phyloP scores from a whole-genome alignment of 2,888 invertebrate species.

The Melitaea athalia region DNA sequence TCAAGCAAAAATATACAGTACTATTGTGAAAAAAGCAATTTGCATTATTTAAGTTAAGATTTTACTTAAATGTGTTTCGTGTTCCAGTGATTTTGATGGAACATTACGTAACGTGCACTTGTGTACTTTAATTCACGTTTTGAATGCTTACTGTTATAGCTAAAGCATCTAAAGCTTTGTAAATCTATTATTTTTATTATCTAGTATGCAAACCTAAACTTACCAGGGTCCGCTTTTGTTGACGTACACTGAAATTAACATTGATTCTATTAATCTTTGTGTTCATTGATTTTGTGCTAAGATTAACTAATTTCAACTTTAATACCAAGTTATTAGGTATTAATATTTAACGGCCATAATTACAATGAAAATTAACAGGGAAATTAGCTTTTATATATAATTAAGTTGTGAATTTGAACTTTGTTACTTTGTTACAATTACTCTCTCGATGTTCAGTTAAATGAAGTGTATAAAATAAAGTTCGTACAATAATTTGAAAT shows the following conservation, averaged over 20 bases:
- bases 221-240: slow-evolving; percentile 75
- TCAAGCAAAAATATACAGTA: not conserved
- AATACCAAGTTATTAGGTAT: not conserved
- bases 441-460: not conserved
- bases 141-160: slow-evolving; percentile 8
- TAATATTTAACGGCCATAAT: not conserved
- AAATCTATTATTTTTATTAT: slow-evolving; percentile 33
- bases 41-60: not conserved
- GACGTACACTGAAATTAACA: slow-evolving; percentile 79
- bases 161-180: slow-evolving; percentile 40
- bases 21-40: slow-evolving; percentile 10
- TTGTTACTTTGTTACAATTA: not conserved
- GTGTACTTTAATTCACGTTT: slow-evolving; percentile 12
- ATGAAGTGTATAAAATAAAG: not conserved
- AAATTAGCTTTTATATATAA: not conserved
- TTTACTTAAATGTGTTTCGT: slow-evolving; percentile 3
- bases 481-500: no score
- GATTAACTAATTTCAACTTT: not conserved
- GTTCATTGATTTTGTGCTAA: not conserved
- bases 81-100: not conserved
- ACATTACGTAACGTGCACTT: slow-evolving; percentile 15
- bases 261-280: slow-evolving; percentile 45
- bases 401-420: no score
- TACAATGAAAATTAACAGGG: not conserved
- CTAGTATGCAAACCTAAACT: slow-evolving; percentile 54